These are phyloP conservation scores for Tipula unca DNA, from an alignment of 2,888 invertebrate genomes.

Conservation along the genomic window DNA sequence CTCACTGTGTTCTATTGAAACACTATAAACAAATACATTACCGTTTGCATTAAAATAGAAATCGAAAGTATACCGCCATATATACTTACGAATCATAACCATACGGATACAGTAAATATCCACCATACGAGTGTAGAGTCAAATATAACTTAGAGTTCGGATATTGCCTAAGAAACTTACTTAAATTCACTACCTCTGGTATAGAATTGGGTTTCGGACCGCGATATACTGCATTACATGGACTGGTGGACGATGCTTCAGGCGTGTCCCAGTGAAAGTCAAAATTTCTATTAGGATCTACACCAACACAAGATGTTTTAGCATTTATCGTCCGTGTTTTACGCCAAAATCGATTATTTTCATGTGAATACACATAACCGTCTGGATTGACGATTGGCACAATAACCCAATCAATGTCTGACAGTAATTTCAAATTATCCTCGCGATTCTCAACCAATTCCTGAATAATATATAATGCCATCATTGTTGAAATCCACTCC, in stretches of 20 bases:
- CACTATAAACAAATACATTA: conserved; percentile 43
- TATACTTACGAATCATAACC: conserved; percentile 46
- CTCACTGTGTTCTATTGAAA: conserved; percentile 58
- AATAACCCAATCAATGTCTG: conserved; percentile 55
- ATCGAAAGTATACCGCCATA: neutral
- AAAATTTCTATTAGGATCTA: conserved; percentile 70
- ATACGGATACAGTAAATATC: conserved; percentile 60
- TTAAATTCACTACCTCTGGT: conserved; percentile 51
- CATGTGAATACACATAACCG: conserved; percentile 47
- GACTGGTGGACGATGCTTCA: neutral
- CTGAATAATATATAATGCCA: conserved; percentile 50
- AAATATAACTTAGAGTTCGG: conserved; percentile 53
- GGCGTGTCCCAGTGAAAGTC: conserved; percentile 52
- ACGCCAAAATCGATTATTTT: conserved; percentile 48
- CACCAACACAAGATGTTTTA: conserved; percentile 50
- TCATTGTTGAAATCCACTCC: conserved; percentile 58
- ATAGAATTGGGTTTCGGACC: conserved; percentile 58
- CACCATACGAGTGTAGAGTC: conserved; percentile 66
- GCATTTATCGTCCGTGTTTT: conserved; percentile 52
- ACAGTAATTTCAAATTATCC: conserved; percentile 42
- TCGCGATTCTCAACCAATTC: conserved; percentile 46
- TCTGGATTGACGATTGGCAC: conserved; percentile 61
- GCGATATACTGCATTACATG: conserved; percentile 41
- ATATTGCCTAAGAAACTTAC: conserved; percentile 48
- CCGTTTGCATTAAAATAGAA: no score